Percentiles rank a stretch among this genome's conserved stretches.
phyloP scores from a whole-genome alignment of 2,113 vertebrate species.

The Galbula dea region DNA sequence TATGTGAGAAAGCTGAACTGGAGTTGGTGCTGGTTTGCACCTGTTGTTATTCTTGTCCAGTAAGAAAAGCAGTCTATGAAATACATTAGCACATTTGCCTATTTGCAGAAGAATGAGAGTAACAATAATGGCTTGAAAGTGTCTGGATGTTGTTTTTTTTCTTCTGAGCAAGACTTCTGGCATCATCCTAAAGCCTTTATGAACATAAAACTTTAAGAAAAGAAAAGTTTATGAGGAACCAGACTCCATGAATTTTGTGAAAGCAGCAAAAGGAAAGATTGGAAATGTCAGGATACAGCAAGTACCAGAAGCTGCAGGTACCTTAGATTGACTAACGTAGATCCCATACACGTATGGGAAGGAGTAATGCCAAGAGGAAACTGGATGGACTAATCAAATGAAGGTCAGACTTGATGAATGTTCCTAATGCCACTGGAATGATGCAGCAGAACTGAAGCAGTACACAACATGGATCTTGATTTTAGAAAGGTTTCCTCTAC shows the following conservation, averaged over 20 bases:
- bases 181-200: neutral
- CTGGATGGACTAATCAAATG: constrained; percentile 37
- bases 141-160: neutral
- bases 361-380: constrained; percentile 36
- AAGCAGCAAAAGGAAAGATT: neutral
- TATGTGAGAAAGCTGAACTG: neutral
- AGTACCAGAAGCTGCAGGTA: neutral
- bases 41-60: neutral
- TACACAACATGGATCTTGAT: constrained; percentile 20
- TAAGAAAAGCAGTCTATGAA: constrained; percentile 1
- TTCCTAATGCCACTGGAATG: neutral
- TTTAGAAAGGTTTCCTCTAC: constrained; percentile 7
- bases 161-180: neutral
- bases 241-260: neutral
- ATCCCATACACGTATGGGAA: neutral
- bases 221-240: neutral
- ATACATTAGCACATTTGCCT: neutral
- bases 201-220: neutral
- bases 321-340: neutral
- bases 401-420: neutral
- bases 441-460: neutral
- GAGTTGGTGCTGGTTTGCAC: neutral
- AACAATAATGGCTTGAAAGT: neutral
- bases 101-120: neutral
- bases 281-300: neutral